Conservation (phyloP, 2,113 vertebrate genomes). For the Ciconia boyciana region DNA sequence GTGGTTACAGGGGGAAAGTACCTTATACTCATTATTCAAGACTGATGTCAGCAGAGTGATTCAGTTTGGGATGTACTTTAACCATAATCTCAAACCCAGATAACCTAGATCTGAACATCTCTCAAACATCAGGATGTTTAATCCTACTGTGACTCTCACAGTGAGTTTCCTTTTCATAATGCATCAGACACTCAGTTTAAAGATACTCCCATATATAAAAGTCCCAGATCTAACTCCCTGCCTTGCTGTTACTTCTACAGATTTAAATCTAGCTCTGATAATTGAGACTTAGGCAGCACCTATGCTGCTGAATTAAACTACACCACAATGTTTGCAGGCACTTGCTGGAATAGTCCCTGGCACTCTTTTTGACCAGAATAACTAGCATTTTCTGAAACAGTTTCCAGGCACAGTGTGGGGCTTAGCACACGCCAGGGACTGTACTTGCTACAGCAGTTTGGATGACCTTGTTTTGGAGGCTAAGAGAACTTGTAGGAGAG, state of each 20-base stretch:
- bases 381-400: not conserved
- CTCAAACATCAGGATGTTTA: conserved; percentile 1
- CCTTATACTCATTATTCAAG: not conserved
- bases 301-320: not conserved
- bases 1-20: not conserved
- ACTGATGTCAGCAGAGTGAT: not conserved
- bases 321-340: accelerated
- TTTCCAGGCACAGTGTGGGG: not conserved
- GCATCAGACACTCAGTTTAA: conserved; percentile 2
- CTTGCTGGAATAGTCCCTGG: not conserved
- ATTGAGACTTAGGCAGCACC: not conserved
- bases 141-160: conserved; percentile 17
- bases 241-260: not conserved
- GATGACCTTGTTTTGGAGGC: not conserved
- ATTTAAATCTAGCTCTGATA: not conserved
- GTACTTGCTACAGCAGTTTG: not conserved
- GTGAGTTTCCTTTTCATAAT: not conserved
- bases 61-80: not conserved
- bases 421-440: not conserved
- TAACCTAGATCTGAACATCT: conserved; percentile 9
- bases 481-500: not conserved
- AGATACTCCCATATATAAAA: not conserved
- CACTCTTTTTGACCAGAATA: not conserved
- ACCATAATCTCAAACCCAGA: not conserved
- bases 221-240: not conserved